Evolutionary conservation across 2,113 vertebrate genomes (phyloP), one percentile per base, ranked within the genome.

Genomic region (Hoplias malabaricus): DNA sequence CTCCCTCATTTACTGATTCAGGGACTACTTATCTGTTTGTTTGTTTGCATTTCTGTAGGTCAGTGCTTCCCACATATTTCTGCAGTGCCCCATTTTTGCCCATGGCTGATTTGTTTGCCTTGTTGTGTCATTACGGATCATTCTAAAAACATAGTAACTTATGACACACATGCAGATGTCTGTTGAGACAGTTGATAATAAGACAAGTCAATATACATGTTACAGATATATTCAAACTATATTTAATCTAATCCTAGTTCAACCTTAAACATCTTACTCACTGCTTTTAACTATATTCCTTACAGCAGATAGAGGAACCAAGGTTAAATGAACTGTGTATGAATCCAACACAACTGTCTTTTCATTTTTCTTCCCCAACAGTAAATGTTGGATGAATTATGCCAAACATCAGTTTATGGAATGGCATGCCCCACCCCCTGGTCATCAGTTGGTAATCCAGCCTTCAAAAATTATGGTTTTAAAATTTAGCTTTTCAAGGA

Each of bases 1-100:
- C 7, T 59, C 19, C 25, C 42, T 63, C 19, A 38, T 54, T 57
- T 27, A 73, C 21, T 73, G 46, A 67, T 77, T 77, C 75, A 82
- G 69, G 80, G 62, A 82, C 9, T 7, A 4, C 16, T 67, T 59
- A 40, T 72, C 4, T 1, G 38, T 65, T 75, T 70, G 13, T n/a
- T 62, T 53, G 34, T 33, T 7, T 59, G 66, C 27, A 34, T 38
- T 43, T 56, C 33, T 66, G 19, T 69, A 36, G 33, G n/a, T n/a
- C n/a, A n/a, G n/a, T n/a, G n/a, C n/a, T n/a, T n/a, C n/a, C n/a
- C n/a, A n/a, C n/a, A n/a, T n/a, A n/a, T n/a, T n/a, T n/a, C n/a
- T n/a, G n/a, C n/a, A n/a, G n/a, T n/a, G n/a, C n/a, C n/a, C n/a
- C n/a, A n/a, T n/a, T n/a, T n/a, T n/a, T n/a, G n/a, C n/a, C n/a